Percentiles rank a stretch among this genome's conserved stretches.
Conservation (phyloP, 2,113 vertebrate species). For the Corynorhinus townsendii region DNA sequence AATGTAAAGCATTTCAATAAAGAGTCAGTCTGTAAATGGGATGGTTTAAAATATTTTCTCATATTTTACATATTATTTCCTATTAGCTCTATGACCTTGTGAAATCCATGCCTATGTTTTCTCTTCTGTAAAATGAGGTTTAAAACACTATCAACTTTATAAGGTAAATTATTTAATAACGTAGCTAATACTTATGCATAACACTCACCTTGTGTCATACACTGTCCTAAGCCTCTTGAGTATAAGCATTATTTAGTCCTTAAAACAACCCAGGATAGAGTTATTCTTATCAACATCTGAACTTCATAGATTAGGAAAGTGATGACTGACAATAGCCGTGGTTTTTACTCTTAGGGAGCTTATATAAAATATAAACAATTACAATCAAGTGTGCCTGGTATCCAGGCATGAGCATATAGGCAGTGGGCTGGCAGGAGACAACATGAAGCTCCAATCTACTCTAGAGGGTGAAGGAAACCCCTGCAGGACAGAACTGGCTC, state of each 20-base stretch:
- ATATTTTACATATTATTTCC: neutral
- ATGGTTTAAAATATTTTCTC: neutral
- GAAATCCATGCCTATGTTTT: neutral
- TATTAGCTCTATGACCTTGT: neutral
- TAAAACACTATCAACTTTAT: neutral
- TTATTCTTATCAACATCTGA: neutral
- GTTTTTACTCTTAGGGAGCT: neutral
- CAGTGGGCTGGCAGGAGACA: neutral
- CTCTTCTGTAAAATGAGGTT: neutral
- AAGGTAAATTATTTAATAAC: neutral
- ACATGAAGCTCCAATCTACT: neutral
- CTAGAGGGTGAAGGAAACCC: neutral
- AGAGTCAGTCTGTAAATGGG: neutral
- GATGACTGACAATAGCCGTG: neutral
- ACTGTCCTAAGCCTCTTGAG: neutral
- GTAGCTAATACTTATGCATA: neutral
- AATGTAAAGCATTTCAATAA: neutral
- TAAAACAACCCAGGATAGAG: neutral
- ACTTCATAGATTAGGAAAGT: neutral
- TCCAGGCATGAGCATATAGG: neutral
- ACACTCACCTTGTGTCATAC: neutral
- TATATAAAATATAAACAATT: neutral
- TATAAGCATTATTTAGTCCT: neutral
- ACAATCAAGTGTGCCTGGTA: neutral
- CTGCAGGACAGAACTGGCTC: neutral